These are phyloP conservation scores for Callyntrura guangdongensis DNA, from an alignment of 2,888 invertebrate genomes.

Conservation along the genomic window DNA sequence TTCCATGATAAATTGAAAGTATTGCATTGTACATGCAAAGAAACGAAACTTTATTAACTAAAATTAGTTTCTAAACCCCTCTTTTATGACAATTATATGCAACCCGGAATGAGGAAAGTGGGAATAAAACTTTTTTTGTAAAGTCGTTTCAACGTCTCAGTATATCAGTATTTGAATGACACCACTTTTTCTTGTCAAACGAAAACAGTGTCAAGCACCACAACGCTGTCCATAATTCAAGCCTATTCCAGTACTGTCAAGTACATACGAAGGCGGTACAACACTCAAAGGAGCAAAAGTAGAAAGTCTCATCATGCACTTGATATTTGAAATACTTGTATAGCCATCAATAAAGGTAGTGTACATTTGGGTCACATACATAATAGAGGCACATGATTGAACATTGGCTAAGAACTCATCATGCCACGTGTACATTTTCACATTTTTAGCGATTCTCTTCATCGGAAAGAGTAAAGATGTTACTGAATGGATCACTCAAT, in stretches of 20 bases:
- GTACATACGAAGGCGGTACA: neutral
- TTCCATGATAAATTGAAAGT: conserved; percentile 20
- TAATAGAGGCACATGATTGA: neutral
- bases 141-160: neutral
- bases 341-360: neutral
- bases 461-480: conserved; percentile 26
- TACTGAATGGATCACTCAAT: conserved; percentile 64
- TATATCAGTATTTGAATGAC: no score
- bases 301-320: neutral
- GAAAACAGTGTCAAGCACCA: no score
- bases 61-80: no score
- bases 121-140: neutral
- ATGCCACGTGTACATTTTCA: conserved; percentile 54
- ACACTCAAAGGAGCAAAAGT: neutral
- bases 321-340: neutral
- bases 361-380: conserved; percentile 24
- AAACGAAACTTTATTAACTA: neutral
- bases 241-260: no score
- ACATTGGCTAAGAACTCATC: neutral
- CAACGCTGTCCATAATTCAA: no score
- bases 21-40: neutral
- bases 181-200: no score
- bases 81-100: neutral
- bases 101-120: neutral
- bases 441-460: conserved; percentile 36